Base-by-base conservation (phyloP, 2,888 invertebrate species). In the Unio pictorum region DNA sequence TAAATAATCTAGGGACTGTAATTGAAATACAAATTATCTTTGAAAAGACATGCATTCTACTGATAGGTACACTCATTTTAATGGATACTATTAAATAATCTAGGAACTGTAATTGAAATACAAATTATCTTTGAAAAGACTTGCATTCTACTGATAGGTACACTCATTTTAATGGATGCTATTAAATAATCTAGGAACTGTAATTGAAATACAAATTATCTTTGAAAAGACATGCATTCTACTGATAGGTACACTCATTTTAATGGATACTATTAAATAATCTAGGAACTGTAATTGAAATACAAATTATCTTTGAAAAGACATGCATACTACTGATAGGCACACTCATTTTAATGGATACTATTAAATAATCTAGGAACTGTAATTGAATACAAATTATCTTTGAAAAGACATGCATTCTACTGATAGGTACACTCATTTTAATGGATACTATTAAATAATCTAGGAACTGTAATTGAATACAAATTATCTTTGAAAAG, bases 71-170 rank as follows among this genome's bases (percentile, higher is more conserved):
- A 45, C 17, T 34, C 18, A 26, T 28, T 65, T 6, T 61, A 8
- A 34, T 6, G 18, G 34, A 15, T 45, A 15, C 45, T 45, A 15
- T 45, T 45, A 11, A 45, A 45, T 45, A 57, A 71, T 75, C 18
- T 77, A 88, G 90, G 90, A 17, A 81, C 87, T 34, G 89, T 90
- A 4, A 75, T 90, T 17, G 90, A n/a, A n/a, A n/a, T n/a, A n/a
- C n/a, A n/a, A n/a, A 45, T 11, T 45, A 45, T 45, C 45, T 45
- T 45, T 45, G 8, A 45, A 45, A 45, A 11, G 28, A 57, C 2
- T 23, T 8, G 8, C 8, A n/a, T 20, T 17, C 15, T 59, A 23
- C 15, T 59, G 8, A 23, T 59, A 17, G 23, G 7, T 15, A 23
- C 26, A 45, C 17, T 34, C 18, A 26, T 28, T 65, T 6, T 61